A percentile compares a stretch with the other conserved stretches of the same genome.
Conservation (phyloP, 2,113 vertebrate species). For the Philantomba maxwellii region DNA sequence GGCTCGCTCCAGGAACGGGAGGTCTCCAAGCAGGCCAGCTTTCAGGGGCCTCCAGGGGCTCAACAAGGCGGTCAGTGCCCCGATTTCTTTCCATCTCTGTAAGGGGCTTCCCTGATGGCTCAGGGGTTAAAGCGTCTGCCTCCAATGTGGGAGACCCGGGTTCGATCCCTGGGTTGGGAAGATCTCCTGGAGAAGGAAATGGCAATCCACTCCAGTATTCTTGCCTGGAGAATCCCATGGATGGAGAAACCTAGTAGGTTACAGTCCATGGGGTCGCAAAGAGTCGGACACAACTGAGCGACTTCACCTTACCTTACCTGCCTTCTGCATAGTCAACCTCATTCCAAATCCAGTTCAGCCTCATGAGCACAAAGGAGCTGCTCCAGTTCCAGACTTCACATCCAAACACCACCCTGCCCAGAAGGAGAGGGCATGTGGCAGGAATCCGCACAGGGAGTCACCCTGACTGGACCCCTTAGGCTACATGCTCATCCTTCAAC, state of each 20-base stretch:
- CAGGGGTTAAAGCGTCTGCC: too few relatives aligned
- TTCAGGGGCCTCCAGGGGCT: background rate
- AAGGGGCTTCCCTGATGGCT: too few relatives aligned
- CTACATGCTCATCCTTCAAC: rapidly evolving
- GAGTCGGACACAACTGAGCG: too few relatives aligned
- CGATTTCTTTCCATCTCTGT: background rate
- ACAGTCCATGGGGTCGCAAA: too few relatives aligned
- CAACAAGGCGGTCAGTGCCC: background rate
- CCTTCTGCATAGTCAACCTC: background rate
- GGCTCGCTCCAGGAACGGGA: rapidly evolving
- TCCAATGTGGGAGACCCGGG: too few relatives aligned
- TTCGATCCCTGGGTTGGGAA: too few relatives aligned
- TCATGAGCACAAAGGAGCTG: background rate
- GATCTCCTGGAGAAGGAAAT: too few relatives aligned
- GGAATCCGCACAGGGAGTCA: background rate
- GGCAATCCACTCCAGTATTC: too few relatives aligned
- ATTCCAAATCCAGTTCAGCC: background rate
- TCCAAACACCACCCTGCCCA: background rate
- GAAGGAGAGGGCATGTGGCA: background rate
- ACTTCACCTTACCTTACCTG: too few relatives aligned
- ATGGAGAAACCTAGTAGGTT: too few relatives aligned
- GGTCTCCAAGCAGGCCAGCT: too few relatives aligned
- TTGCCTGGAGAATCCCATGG: too few relatives aligned
- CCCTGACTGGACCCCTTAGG: background rate
- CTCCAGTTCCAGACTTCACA: background rate